These are phyloP conservation scores for Nephrotoma guestfalica DNA, from an alignment of 2,888 invertebrate species.

Conservation along the genomic window DNA sequence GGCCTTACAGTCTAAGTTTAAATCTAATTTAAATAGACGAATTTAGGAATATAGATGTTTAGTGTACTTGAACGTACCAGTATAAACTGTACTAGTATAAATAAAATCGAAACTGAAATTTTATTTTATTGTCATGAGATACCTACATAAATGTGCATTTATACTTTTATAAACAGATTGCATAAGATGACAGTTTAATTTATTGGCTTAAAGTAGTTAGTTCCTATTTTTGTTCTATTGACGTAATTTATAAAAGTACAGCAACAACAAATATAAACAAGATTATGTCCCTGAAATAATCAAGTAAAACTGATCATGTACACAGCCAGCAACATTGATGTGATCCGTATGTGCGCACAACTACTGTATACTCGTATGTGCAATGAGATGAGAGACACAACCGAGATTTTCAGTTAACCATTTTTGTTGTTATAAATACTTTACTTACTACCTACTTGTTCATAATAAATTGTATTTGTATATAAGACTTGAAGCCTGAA, in stretches of 20 bases:
- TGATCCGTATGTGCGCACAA: background rate
- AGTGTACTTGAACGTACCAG: too few species aligned
- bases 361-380: background rate
- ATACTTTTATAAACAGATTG: background rate
- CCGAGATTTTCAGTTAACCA: background rate
- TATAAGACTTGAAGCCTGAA: background rate
- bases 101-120: background rate
- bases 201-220: background rate
- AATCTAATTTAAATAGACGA: too few species aligned
- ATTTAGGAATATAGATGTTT: too few species aligned
- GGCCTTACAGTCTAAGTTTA: too few species aligned
- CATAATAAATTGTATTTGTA: background rate
- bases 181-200: background rate
- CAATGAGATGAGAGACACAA: background rate
- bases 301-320: background rate
- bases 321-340: background rate
- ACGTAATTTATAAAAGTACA: background rate
- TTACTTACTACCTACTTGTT: background rate
- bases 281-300: background rate
- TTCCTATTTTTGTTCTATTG: background rate
- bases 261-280: background rate
- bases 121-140: background rate
- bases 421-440: background rate
- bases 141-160: background rate
- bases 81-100: background rate